Evolutionary conservation across 2,797 vertebrate species (phyloP).

Genomic region (Anguilla obscura): DNA sequence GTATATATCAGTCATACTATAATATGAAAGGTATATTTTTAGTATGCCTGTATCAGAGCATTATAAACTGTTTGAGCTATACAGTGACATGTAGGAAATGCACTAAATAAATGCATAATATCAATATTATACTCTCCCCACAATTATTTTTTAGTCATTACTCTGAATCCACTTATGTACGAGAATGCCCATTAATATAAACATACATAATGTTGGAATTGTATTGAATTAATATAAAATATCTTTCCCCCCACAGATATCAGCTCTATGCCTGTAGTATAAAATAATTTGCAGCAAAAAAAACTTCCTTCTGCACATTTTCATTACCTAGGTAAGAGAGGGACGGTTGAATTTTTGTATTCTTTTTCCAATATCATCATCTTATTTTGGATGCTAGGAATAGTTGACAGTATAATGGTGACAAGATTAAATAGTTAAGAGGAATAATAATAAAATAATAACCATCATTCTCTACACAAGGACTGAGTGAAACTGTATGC

Average conservation of each 20-base stretch:
- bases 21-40: constrained; percentile 50
- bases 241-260: neutral
- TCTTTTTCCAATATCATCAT: neutral
- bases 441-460: neutral
- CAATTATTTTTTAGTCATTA: constrained; percentile 8
- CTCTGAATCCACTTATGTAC: neutral
- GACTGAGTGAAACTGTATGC: neutral
- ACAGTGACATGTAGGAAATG: constrained; percentile 48
- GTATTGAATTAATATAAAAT: constrained; percentile 11
- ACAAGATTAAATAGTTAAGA: neutral
- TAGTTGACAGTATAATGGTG: neutral
- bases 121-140: neutral
- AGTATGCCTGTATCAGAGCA: constrained; percentile 34
- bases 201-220: constrained; percentile 16
- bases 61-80: constrained; percentile 55
- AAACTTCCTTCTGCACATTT: neutral
- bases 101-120: constrained; percentile 22
- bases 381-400: neutral
- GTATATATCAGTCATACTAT: constrained; percentile 53
- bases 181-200: constrained; percentile 17
- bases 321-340: neutral
- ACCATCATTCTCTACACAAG: neutral
- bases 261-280: neutral
- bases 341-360: neutral
- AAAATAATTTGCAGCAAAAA: neutral